Base-by-base conservation (phyloP, 2,797 vertebrate species). In the Adelosebastes latens region DNA sequence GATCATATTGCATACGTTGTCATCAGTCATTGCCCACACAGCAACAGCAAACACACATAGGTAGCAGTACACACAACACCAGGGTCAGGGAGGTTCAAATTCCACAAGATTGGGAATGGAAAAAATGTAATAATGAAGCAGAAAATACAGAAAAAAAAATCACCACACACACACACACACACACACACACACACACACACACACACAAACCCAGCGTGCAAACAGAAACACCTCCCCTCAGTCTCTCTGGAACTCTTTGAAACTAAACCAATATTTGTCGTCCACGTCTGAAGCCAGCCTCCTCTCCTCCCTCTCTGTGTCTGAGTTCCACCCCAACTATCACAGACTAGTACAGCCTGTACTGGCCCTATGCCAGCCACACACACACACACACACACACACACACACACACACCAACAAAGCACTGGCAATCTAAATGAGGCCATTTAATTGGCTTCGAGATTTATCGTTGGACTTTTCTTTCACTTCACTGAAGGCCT, bases 191-290 rank as follows among this genome's bases (percentile, higher is more conserved):
- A 39, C 36, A 39, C 11, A 36, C 34, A 39, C 56, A 25, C 12
- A 65, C 3, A 63, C 72, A 34, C 39, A 80, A 67, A 81, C 24
- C n/a, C 71, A 32, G 60, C 20, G 4, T 80, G 80, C 82, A 92
- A 87, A 88, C 76, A 89, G 64, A 81, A 72, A 66, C 82, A 71
- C 75, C 56, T 64, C 73, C 74, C 34, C 62, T 62, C 72, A 53
- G 61, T 22, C 58, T 74, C 46, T 80, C 24, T 79, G 72, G 80
- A 87, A 82, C 68, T 82, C 87, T 89, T 84, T 89, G 71, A 90
- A 89, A 90, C 86, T 91, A 92, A 93, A 91, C 93, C 86, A 95
- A 95, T 94, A 94, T 95, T 94, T 92, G 90, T 60, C 5, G 20
- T 81, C 80, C 75, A 71, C 20, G 39, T 87, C 75, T 84, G 82